Base-by-base conservation (phyloP, 2,888 invertebrate genomes). In the Plemyria rubiginata region DNA sequence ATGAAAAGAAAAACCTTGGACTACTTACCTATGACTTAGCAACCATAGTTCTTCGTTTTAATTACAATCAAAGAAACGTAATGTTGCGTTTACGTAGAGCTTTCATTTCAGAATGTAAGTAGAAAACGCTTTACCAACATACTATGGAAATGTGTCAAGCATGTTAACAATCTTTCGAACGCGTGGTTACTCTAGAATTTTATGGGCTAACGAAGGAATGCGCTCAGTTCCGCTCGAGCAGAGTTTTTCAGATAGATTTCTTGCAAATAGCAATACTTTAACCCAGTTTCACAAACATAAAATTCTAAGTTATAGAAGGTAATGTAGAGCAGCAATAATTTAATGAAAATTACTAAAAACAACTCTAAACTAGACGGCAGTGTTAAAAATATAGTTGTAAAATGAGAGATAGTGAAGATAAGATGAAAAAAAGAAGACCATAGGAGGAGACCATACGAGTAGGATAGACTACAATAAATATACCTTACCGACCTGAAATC, bases 181-280 rank as follows among this genome's bases (percentile, higher is more conserved):
- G 65, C 68, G 66, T 65, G 71, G 61, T 71, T 76, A 78, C 78
- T 79, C 73, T 75, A 78, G 77, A 80, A 80, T 82, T 79, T 81
- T 84, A 81, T 79, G 68, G 72, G 66, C 78, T 82, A 76, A 75
- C 73, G 64, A 62, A 71, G 72, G 77, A 79, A 82, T 83, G 80
- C 70, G 62, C 67, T 68, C 54, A 70, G 73, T 81, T 76, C 74
- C 77, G 72, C 64, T 65, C 46, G 43, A 60, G 58, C 45, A 53
- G 66, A 36, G 65, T 48, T 74, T 76, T 81, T 81, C 40, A 80
- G 75, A 76, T 70, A 74, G 70, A 71, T 76, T 81, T 79, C 75
- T 76, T 72, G 73, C 73, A 67, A 81, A 76, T 77, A 69, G 67
- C 71, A 64, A 71, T 64, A 9, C 68, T 74, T 75, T 77, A 86